These are phyloP conservation scores for Globicephala melas DNA, from an alignment of 2,113 vertebrate genomes.

Conservation along the genomic window DNA sequence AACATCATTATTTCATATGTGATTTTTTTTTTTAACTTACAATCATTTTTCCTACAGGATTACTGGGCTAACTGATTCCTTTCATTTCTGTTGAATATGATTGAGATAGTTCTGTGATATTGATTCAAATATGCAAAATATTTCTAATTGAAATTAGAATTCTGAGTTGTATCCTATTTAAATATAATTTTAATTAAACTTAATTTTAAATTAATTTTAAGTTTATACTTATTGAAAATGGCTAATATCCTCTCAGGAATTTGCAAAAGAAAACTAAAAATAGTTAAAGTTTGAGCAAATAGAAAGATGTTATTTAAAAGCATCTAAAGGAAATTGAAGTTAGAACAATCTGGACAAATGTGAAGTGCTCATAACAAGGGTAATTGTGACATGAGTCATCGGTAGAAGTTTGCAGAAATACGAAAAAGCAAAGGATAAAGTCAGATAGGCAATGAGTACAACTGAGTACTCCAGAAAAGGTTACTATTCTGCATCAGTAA, in stretches of 20 bases:
- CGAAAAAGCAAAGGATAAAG: neutral
- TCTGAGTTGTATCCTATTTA: neutral
- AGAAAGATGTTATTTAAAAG: neutral
- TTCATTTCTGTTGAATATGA: neutral
- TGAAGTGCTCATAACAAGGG: neutral
- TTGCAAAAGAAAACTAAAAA: conserved; percentile 15
- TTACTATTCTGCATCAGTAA: neutral
- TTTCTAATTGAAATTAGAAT: neutral
- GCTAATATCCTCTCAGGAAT: neutral
- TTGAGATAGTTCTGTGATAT: neutral
- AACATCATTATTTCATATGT: neutral
- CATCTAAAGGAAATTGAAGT: neutral
- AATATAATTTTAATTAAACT: neutral
- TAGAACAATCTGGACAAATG: neutral
- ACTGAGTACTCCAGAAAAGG: neutral
- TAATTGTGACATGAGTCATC: neutral
- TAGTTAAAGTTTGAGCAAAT: neutral
- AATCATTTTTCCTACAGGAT: neutral
- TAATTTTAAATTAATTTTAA: neutral
- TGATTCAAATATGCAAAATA: neutral
- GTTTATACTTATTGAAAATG: neutral
- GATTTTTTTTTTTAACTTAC: neutral
- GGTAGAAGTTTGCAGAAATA: neutral
- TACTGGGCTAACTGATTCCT: neutral
- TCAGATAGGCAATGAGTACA: neutral